Evolutionary conservation across 2,113 vertebrate species (phyloP), one percentile per base, ranked within the genome.

Genomic region (Leuciscus idus): DNA sequence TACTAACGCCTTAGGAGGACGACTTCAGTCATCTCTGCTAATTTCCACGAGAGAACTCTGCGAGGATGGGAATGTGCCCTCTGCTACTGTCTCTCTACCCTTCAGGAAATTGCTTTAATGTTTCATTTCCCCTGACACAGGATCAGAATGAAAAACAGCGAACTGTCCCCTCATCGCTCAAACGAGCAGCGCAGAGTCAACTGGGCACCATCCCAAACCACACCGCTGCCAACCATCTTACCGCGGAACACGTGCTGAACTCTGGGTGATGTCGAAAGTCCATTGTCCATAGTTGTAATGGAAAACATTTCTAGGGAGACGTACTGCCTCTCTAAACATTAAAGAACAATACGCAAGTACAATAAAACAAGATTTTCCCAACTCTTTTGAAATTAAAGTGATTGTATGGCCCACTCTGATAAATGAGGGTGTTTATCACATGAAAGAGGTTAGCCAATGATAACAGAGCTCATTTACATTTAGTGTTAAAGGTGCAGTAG

Each of bases 91-190:
- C 48, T 46, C 21, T 52, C 74, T 78, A 59, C 39, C 23, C 72
- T 81, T 86, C 85, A 84, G 85, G 81, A 89, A 86, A 89, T 84
- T 86, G 81, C 72, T 68, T 73, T 84, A 73, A 80, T 86, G 68
- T 86, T 86, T 81, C 28, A 89, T 89, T 84, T 86, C 81, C 85
- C 88, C 28, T 26, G 8, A 43, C 66, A 72, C 85, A 52, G 55
- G 66, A 77, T 66, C 50, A 52, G 68, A 81, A 75, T 76, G 30
- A 89, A 74, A 73, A 66, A 86, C 84, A 83, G 74, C 19, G 17
- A 39, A 75, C 78, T 66, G 83, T 61, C 74, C 59, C 9, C 19
- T 70, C 78, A 43, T 86, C 17, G 26, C 74, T 85, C 79, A 50
- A 59, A 61, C 17, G 26, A 70, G 82, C 46, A 83, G 77, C n/a